Evolutionary conservation across 2,113 vertebrate genomes (phyloP).

Genomic region (Burhinus bistriatus): DNA sequence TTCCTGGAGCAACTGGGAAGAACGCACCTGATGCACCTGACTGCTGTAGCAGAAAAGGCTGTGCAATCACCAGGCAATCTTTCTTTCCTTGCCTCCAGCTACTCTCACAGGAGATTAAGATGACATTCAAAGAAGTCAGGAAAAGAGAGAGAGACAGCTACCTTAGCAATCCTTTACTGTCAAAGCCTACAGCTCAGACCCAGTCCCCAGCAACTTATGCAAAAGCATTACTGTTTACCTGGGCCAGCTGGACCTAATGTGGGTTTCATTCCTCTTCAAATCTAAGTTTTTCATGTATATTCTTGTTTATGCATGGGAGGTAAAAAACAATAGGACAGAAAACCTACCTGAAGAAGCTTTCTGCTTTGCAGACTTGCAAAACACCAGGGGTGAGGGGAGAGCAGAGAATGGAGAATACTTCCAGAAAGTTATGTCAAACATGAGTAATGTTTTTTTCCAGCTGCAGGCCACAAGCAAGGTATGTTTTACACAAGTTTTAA

Average conservation of each 20-base stretch:
- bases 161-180: background rate
- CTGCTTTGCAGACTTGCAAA: background rate
- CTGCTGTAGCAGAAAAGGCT: accelerated
- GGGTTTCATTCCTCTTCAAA: background rate
- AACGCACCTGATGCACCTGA: background rate
- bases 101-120: background rate
- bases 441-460: accelerated
- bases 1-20: background rate
- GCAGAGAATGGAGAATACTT: background rate
- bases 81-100: background rate
- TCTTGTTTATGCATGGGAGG: accelerated
- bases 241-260: background rate
- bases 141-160: background rate
- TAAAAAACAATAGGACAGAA: background rate
- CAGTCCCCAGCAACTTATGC: accelerated
- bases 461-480: background rate
- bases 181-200: background rate
- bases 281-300: background rate
- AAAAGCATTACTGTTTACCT: background rate
- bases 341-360: background rate
- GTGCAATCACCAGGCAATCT: background rate
- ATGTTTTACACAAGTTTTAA: background rate
- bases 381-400: accelerated
- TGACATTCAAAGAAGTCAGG: background rate
- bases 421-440: background rate